Conservation (phyloP, 64 coral and sea anemone genomes). For the Dendrophyllia cribrosa region DNA sequence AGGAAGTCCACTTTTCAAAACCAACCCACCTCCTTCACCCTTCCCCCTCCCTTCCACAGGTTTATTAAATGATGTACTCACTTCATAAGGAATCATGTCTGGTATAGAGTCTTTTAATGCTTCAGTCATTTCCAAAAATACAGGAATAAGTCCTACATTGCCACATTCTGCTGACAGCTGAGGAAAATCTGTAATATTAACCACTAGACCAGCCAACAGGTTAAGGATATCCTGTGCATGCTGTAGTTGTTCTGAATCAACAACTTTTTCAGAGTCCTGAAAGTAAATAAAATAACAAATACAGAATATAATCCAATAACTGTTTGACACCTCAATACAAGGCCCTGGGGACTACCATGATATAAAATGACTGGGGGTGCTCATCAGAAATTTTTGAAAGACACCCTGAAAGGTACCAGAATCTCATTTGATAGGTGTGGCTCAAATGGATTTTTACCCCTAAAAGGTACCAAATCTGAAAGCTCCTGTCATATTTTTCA, state of each 20-base stretch:
- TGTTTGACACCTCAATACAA: no score
- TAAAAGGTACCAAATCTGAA: no score
- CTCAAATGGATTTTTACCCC: no score
- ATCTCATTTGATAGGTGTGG: no score
- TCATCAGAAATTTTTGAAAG: no score
- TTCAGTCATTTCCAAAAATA: conserved; percentile 24
- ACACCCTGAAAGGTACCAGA: no score
- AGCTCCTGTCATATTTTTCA: no score
- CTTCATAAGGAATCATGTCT: conserved; percentile 23
- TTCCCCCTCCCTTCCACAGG: neutral
- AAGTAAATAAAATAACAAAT: neutral
- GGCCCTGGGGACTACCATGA: no score
- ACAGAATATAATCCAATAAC: no score
- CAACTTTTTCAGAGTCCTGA: neutral
- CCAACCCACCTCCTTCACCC: no score
- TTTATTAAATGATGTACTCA: neutral
- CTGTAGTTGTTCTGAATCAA: neutral
- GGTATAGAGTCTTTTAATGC: conserved; percentile 18
- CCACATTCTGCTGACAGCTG: conserved; percentile 7
- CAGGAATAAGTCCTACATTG: conserved; percentile 8
- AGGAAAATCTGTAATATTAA: conserved; percentile 13
- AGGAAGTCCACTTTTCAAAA: no score
- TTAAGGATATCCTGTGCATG: conserved; percentile 31
- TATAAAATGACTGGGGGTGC: no score
- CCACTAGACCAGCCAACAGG: neutral